Base-by-base conservation (phyloP, 2,113 vertebrate species). In the Eolophus roseicapilla region DNA sequence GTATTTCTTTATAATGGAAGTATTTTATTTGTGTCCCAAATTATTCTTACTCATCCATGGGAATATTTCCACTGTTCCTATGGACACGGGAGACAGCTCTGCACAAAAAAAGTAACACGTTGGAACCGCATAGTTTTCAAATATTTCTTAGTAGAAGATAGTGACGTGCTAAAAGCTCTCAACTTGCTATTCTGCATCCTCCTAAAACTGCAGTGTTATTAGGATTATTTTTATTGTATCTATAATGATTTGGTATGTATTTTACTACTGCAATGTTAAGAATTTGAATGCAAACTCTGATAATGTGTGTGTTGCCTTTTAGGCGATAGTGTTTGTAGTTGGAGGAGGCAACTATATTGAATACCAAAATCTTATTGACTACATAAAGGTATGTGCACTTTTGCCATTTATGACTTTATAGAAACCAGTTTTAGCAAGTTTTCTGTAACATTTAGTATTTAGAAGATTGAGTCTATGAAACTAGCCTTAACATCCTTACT, bases 311-410 rank as follows among this genome's bases (percentile, higher is more conserved):
- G 81, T 96, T 98, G 33, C 17, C 57, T 95, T 97, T 84, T 89
- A 99, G 99, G 99, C 99, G 11, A 99, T 99, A 67, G 98, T 99
- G 68, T 99, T 99, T 88, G 98, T 99, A 65, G 99, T 99, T 10
- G 99, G 99, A 97, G 99, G 99, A 86, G 99, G 99, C 93, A 99
- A 99, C 98, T 99, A 99, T 93, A 99, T 99, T 69, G 99, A 99
- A 94, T 99, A 99, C 96, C 99, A 99, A 96, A 99, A 99, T 97
- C 98, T 99, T 93, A 98, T 98, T 84, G 99, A 99, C 98, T 99
- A 99, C 93, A 92, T 99, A 90, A 99, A 99, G 99, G 99, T 99
- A 98, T 15, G 90, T 96, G 94, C 33, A 19, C 9, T 77, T 94
- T 60, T 84, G 35, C 47, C 2, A 0, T 28, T 35, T 78, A 53